Evolutionary conservation across 2,113 vertebrate species (phyloP), one percentile per base, ranked within the genome.

Genomic region (Pseudolaguvia tuberculata): DNA sequence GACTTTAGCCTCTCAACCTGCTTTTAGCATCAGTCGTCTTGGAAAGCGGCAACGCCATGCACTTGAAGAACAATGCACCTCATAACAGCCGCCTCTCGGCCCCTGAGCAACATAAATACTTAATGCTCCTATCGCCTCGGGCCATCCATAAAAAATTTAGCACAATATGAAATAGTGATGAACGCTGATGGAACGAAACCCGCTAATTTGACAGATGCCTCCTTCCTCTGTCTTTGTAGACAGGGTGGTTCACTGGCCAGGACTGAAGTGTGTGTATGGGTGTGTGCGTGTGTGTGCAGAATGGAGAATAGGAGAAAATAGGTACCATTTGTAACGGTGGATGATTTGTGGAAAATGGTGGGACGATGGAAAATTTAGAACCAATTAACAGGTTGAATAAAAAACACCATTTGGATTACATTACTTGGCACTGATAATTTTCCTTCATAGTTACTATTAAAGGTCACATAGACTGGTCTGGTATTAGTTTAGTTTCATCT

Each of bases 131-230:
- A 7, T 53, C 27, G 77, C 50, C 69, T 80, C 83, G 67, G 51
- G 83, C 63, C 50, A 45, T 45, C 21, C 68, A 88, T 91, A 68
- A 89, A 89, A 89, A 86, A 91, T 91, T 89, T 81, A 91, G 70
- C 73, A 79, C 65, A 23, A 50, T 67, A 90, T 91, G 84, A 90
- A 91, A 90, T 88, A 90, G 84, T 90, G 82, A 91, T 91, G 88
- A 91, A 85, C 87, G 79, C 85, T 89, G 89, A 90, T 90, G 89
- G 88, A 90, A 89, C 84, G 87, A 90, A 89, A 88, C 88, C 84
- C 79, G 83, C 87, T 90, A 89, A 91, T 91, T 89, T 90, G 88
- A 87, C 84, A 80, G 75, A 78, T n/a, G 48, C 48, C 29, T 73
- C 58, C 59, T 52, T 56, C 35, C 35, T 57, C 52, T 71, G 63